Base-by-base conservation (phyloP, 2,888 invertebrate species). In the Pemphredon lugubris region DNA sequence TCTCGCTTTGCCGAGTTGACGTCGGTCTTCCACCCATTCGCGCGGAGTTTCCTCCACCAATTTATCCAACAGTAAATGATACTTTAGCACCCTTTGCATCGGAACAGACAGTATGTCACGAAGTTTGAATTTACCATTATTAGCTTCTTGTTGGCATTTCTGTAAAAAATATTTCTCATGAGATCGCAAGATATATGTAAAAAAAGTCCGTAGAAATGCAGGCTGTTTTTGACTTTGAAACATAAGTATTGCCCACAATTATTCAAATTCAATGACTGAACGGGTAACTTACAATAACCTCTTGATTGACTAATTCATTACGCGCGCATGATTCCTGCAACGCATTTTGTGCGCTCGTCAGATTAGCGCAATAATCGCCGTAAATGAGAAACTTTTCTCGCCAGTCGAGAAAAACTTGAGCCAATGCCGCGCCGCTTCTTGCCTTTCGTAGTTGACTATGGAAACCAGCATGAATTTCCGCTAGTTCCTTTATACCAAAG, bases 31-130 rank as follows among this genome's bases (percentile, higher is more conserved):
- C 83, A 95, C 94, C 85, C 93, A 93, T 93, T 96, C 95, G 78
- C 94, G 94, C 77, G 95, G 95, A 0, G 97, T 97, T 89, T 96
- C 96, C 84, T 96, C 95, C 57, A 96, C 94, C 51, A 97, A 91
- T 90, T 96, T 98, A 89, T 97, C 96, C 63, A 99, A 91, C 51
- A 99, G 91, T 60, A 99, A 92, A 90, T 98, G 98, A 91, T 99
- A 99, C 89, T 99, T 99, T 75, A 99, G 93, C 80, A 99, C 96
- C 88, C 99, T 92, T 91, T 99, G 99, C 97, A 99, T 98, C 42
- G 99, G 99, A 75, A 99, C 98, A 18, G 98, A 97, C 47, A 99
- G 91, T 76, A 99, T 95, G 90, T 99, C 99, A 50, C 98, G 93
- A 79, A 99, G 91, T 90, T 97, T 96, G 87, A 99, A 97, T 87